Evolutionary conservation across 1,140 invertebrate genomes (phyloP).

Genomic region (Papilio helenus): DNA sequence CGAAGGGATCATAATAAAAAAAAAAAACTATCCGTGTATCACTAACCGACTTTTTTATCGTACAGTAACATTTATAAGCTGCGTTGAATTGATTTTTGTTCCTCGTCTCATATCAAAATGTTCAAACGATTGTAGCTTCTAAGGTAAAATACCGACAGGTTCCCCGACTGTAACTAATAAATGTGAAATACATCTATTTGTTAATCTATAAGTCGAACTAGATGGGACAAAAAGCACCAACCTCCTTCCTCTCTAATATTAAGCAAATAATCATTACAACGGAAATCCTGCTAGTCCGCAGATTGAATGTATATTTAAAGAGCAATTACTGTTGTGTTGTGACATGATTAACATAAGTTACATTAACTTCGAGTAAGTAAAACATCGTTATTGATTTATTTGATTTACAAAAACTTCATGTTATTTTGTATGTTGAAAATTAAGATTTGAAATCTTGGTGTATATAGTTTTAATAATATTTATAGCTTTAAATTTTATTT

Average conservation of each 20-base stretch:
- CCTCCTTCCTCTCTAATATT: not conserved
- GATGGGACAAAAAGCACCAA: not conserved
- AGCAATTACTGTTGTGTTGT: not conserved
- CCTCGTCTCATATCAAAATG: no score
- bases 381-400: conserved; percentile 18
- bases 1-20: no score
- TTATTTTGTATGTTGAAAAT: not conserved
- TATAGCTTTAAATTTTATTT: no score
- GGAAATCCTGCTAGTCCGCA: not conserved
- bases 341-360: conserved; percentile 7
- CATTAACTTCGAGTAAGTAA: not conserved
- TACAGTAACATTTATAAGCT: no score
- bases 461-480: no score
- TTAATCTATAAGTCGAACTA: not conserved
- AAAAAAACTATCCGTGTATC: no score
- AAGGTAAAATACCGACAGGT: no score
- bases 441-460: no score
- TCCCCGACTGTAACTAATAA: no score
- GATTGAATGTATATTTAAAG: not conserved
- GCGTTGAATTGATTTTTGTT: no score
- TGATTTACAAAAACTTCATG: not conserved
- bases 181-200: not conserved
- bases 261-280: conserved; percentile 13
- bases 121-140: no score
- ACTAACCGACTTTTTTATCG: no score